Evolutionary conservation across 2,113 vertebrate species (phyloP), one percentile per base, ranked within the genome.

Genomic region (Turdus rufiventris): DNA sequence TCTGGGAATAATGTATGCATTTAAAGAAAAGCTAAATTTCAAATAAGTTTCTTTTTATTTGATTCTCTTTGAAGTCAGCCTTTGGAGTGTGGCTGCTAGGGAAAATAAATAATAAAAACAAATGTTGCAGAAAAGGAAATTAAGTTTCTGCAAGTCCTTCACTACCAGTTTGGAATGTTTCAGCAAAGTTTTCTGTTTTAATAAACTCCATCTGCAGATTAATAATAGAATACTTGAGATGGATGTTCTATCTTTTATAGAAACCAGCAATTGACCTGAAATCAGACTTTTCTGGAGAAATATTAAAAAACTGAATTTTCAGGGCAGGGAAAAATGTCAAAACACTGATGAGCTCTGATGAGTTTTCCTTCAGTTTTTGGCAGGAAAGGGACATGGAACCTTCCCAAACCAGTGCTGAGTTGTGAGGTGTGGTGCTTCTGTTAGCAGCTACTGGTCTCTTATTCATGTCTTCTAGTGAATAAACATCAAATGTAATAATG

Each of bases 171-270:
- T 89, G 81, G 77, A 91, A 92, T 53, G 48, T 68, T 73, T 95
- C 89, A 89, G 94, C 63, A 36, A 62, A 89, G 63, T 78, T 78
- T 72, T 89, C 80, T 57, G 76, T 78, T 92, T 87, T 89, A 90
- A 92, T 86, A 81, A 86, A 75, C 70, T 94, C 53, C 94, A 89
- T 91, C 86, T 94, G 93, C 77, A 89, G 89, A 91, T 92, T 93
- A 81, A 81, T 93, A 92, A 85, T 65, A 91, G 80, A 91, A 81
- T 40, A 21, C 48, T 93, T 67, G 83, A 84, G 79, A 81, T 89
- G 73, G 61, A 84, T 89, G 45, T 91, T 93, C 77, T 89, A 84
- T 83, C 50, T 89, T 91, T 68, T 45, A 68, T 38, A 48, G 80
- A 90, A 92, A 66, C 53, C 57, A 94, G 88, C 36, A 63, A 86